Evolutionary conservation across 1,140 invertebrate genomes (phyloP), one percentile per base, ranked within the genome.

Genomic region (Atopsyche davidsoni): DNA sequence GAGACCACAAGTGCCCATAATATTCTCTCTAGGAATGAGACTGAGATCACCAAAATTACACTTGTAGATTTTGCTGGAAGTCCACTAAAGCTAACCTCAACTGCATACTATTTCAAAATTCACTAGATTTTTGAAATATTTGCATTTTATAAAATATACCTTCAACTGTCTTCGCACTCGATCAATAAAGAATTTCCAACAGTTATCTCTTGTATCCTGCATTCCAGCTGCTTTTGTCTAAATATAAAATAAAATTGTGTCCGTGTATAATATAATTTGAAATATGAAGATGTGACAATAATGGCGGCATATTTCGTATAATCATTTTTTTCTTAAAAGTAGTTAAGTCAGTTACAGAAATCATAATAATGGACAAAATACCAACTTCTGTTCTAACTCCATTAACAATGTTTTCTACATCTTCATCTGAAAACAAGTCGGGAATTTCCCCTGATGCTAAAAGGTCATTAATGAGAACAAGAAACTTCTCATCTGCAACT

Each of bases 151-250:
- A 64, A 52, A 41, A 57, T 11, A n/a, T 17, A 77, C 73, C 65
- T 87, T 89, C 2, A 89, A 61, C 59, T 80, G 69, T 35, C 72
- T 75, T 45, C 90, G 76, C 9, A 96, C 91, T 63, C 88, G 81
- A 59, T 94, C 88, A 55, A 98, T 94, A 64, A 95, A 97, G 71
- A 91, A 93, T 64, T 84, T 86, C 93, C 93, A 98, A 63, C 92
- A 96, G 62, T 93, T 96, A 64, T 97, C 93, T 56, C 83, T 79
- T 0, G 87, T 88, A 67, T 96, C 93, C 46, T 82, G 72, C 43
- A 92, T 72, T 7, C 92, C 94, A 2, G 80, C 68, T 40, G 77
- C 80, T 77, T 87, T 92, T 44, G 78, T 75, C 76, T 79, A 45
- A 35, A 59, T 49, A 42, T 44, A 23, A 59, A 44, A 45, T 45